Conservation (phyloP, 1,140 invertebrate genomes). For the Ceratina calcarata region DNA sequence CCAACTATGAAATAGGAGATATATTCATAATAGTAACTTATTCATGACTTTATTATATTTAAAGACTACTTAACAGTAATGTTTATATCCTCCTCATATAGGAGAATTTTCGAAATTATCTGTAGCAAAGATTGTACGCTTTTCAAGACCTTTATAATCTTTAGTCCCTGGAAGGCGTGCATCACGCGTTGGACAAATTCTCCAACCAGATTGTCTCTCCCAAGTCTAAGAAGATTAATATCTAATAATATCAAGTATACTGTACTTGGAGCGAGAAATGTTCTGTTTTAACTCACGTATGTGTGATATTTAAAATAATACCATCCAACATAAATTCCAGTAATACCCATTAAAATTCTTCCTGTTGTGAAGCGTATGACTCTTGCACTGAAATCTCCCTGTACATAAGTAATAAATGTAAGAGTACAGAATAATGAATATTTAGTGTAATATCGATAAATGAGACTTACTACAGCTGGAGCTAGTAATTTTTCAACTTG, state of each 20-base stretch:
- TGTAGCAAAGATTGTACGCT: slow-evolving; percentile 84
- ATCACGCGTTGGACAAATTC: slow-evolving; percentile 79
- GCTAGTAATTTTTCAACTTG: slow-evolving; percentile 81
- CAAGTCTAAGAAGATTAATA: slow-evolving; percentile 81
- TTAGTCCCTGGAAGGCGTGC: slow-evolving; percentile 84
- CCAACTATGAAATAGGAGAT: neutral
- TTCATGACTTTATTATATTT: slow-evolving; percentile 10
- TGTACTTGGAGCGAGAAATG: slow-evolving; percentile 5
- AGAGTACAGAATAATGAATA: slow-evolving; percentile 7
- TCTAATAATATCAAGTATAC: neutral
- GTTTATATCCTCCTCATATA: slow-evolving; percentile 73
- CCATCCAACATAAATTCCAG: slow-evolving; percentile 79
- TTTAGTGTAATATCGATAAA: slow-evolving; percentile 68
- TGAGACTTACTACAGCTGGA: slow-evolving; percentile 82
- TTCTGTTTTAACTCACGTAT: slow-evolving; percentile 82
- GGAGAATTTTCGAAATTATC: slow-evolving; percentile 85
- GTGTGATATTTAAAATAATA: slow-evolving; percentile 91
- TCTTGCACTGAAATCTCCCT: slow-evolving; percentile 82
- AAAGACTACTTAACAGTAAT: slow-evolving; percentile 12
- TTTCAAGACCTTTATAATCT: slow-evolving; percentile 82
- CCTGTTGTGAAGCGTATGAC: slow-evolving; percentile 83
- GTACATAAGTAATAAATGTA: slow-evolving; percentile 59
- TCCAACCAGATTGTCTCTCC: slow-evolving; percentile 86
- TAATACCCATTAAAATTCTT: slow-evolving; percentile 81
- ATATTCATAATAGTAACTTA: neutral